These are phyloP conservation scores for Chaetodon auriga DNA, from an alignment of 2,113 vertebrate species.

Conservation along the genomic window DNA sequence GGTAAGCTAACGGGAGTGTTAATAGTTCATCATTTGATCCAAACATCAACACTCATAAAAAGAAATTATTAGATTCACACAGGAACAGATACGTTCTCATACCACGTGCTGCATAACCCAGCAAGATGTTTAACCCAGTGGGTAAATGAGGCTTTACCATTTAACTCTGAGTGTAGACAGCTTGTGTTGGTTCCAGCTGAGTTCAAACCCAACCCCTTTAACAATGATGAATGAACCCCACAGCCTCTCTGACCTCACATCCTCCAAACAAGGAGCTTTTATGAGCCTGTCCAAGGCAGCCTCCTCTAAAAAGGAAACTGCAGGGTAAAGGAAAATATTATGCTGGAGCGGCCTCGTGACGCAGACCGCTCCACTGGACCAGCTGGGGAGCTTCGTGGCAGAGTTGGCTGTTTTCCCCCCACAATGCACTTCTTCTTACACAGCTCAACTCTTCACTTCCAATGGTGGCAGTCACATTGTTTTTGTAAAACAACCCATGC, in stretches of 20 bases:
- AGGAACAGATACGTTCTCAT: background rate
- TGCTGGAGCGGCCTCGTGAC: conserved; percentile 52
- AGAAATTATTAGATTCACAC: conserved; percentile 3
- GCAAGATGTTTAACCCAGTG: background rate
- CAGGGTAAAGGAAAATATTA: conserved; percentile 74
- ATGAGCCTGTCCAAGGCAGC: conserved; percentile 9
- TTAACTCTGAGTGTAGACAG: conserved; percentile 1
- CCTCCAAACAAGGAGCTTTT: conserved; percentile 64
- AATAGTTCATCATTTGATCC: conserved; percentile 45
- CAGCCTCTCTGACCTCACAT: conserved; percentile 38
- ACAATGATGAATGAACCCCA: conserved; percentile 38
- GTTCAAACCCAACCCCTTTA: conserved; percentile 17
- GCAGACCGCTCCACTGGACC: conserved; percentile 17
- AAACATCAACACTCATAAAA: conserved; percentile 45
- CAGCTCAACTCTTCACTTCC: conserved; percentile 1
- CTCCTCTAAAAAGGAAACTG: conserved; percentile 65
- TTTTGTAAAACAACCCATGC: background rate
- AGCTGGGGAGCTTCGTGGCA: conserved; percentile 53
- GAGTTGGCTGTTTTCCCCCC: background rate
- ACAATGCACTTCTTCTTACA: conserved; percentile 10
- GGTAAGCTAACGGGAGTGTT: conserved; percentile 14
- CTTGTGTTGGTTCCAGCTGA: conserved; percentile 4
- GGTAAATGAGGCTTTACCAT: conserved; percentile 4
- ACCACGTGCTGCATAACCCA: background rate
- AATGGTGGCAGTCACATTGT: background rate